phyloP scores from a whole-genome alignment of 1,140 invertebrate genomes.

The Zaprionus ghesquierei region DNA sequence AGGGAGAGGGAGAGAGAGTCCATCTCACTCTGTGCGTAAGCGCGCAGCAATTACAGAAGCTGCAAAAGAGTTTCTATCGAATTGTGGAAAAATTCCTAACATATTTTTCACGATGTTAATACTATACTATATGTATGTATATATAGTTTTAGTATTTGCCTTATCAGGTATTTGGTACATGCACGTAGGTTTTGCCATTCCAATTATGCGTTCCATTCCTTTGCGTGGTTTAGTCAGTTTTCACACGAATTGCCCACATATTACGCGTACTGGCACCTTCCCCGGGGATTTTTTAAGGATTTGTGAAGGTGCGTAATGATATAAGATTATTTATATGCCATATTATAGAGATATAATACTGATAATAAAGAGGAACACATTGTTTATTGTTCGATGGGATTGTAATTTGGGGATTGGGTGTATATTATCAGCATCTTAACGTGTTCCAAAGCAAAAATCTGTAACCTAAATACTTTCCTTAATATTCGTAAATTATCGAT shows the following conservation, averaged over 20 bases:
- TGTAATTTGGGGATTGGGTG: too few species aligned
- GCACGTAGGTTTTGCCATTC: not conserved
- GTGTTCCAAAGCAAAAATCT: too few species aligned
- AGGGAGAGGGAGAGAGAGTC: not conserved
- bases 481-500: too few species aligned
- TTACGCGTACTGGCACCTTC: not conserved
- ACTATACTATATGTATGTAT: too few species aligned
- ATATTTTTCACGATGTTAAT: too few species aligned
- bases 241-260: slow-evolving; percentile 4
- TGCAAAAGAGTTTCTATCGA: not conserved
- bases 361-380: not conserved
- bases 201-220: slow-evolving; percentile 4
- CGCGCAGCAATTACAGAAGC: slow-evolving; percentile 51
- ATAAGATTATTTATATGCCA: too few species aligned
- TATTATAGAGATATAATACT: too few species aligned
- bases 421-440: too few species aligned
- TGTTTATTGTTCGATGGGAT: too few species aligned
- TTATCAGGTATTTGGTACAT: not conserved
- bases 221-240: slow-evolving; percentile 12
- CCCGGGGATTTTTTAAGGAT: not conserved
- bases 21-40: not conserved
- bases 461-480: too few species aligned
- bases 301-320: not conserved
- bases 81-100: not conserved
- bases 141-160: too few species aligned